Evolutionary conservation across 1,140 invertebrate species (phyloP).

Genomic region (Pomacea maculata): DNA sequence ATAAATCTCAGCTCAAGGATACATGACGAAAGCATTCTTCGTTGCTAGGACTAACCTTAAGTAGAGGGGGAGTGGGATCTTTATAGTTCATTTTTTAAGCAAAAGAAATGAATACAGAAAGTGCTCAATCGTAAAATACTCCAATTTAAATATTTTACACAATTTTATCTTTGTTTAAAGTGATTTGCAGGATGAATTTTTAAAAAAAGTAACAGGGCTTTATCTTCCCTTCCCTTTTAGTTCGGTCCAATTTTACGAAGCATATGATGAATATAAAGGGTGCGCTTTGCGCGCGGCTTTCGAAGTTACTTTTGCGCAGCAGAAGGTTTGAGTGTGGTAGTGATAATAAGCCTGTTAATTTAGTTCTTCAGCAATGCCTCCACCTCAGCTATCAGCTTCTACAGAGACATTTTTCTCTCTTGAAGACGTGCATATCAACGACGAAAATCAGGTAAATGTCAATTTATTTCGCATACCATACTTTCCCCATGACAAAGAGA

Average conservation of each 20-base stretch:
- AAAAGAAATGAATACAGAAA: not conserved
- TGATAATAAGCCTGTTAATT: too few species aligned
- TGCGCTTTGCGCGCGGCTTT: too few species aligned
- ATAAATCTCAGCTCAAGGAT: too few species aligned
- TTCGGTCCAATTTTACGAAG: slow-evolving; percentile 5
- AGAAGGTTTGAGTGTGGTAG: too few species aligned
- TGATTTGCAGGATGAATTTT: not conserved
- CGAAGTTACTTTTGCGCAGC: too few species aligned
- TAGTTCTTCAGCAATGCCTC: not conserved
- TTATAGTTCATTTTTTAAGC: not conserved
- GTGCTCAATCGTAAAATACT: not conserved
- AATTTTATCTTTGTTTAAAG: not conserved
- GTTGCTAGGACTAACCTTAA: too few species aligned
- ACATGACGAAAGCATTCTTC: too few species aligned
- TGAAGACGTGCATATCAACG: slow-evolving; percentile 42
- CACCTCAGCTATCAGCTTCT: slow-evolving; percentile 22
- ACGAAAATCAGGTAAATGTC: slow-evolving; percentile 53
- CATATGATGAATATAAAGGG: not conserved
- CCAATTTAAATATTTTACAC: not conserved
- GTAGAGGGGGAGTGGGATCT: not conserved
- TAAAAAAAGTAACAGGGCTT: not conserved
- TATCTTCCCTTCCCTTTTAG: not conserved
- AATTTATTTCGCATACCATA: not conserved
- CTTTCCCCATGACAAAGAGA: too few species aligned
- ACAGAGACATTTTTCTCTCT: slow-evolving; percentile 36